Conservation (phyloP, 2,888 invertebrate species). For the Thereva nobilitata region DNA sequence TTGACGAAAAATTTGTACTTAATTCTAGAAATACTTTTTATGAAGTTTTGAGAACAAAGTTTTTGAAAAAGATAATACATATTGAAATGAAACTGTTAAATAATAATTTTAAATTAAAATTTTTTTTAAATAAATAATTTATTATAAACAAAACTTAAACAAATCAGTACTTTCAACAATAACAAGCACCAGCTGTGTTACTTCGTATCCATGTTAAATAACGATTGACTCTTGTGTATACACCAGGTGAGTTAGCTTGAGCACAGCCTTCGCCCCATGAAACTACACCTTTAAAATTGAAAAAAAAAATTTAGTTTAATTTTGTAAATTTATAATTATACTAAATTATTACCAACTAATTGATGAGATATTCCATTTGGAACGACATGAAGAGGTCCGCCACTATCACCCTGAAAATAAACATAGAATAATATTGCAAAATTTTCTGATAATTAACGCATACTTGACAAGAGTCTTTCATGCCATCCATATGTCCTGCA, state of each 20-base stretch:
- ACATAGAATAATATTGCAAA: neutral
- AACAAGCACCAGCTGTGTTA: slow-evolving; percentile 71
- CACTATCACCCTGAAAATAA: slow-evolving; percentile 52
- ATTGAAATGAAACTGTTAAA: too few species aligned
- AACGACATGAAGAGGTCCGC: slow-evolving; percentile 53
- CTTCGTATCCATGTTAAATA: slow-evolving; percentile 70
- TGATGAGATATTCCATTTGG: slow-evolving; percentile 41
- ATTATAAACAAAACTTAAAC: neutral
- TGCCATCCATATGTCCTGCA: slow-evolving; percentile 35
- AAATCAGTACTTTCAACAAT: slow-evolving; percentile 58
- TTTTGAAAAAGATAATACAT: too few species aligned
- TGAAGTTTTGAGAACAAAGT: too few species aligned
- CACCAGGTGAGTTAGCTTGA: slow-evolving; percentile 73
- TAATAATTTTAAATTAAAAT: neutral
- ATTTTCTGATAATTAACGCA: neutral
- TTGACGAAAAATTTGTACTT: too few species aligned
- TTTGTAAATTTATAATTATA: neutral
- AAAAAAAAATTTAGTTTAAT: neutral
- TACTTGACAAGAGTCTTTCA: slow-evolving; percentile 39
- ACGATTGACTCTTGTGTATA: slow-evolving; percentile 80
- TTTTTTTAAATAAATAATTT: neutral
- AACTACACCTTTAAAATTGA: slow-evolving; percentile 65
- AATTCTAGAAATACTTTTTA: too few species aligned
- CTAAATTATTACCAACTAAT: slow-evolving; percentile 40
- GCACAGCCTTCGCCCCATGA: slow-evolving; percentile 62